These are phyloP conservation scores for Ciconia nigra DNA, from an alignment of 2,797 vertebrate species.

Conservation along the genomic window DNA sequence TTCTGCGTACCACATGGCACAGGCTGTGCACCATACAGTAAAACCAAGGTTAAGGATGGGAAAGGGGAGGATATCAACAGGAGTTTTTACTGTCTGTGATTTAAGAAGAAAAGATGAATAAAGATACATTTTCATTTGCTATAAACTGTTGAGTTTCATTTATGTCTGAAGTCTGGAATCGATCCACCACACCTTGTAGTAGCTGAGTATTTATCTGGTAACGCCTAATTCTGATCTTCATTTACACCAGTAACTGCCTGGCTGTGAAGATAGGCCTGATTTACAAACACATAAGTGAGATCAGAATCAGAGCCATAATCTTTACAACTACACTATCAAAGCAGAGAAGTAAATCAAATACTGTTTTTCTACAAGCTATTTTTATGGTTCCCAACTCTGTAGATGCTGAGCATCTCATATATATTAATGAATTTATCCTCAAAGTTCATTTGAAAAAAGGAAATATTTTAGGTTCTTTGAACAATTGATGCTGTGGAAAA, in stretches of 20 bases:
- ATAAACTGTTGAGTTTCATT: not conserved
- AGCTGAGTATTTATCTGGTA: not conserved
- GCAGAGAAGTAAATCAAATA: not conserved
- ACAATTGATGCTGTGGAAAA: not conserved
- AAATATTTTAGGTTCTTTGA: not conserved
- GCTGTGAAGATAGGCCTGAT: not conserved
- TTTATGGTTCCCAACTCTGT: not conserved
- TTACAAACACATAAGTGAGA: not conserved
- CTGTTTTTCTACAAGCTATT: not conserved
- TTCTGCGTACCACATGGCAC: not conserved
- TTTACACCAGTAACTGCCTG: not conserved
- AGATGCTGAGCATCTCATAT: not conserved
- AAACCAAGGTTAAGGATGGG: not conserved
- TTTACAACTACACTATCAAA: not conserved
- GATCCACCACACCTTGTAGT: not conserved
- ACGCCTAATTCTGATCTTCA: not conserved
- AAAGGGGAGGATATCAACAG: fast-evolving
- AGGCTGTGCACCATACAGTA: not conserved
- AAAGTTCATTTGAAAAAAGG: not conserved
- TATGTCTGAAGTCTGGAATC: not conserved
- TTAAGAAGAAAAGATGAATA: not conserved
- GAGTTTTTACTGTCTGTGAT: not conserved
- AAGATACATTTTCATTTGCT: not conserved
- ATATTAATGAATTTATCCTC: not conserved
- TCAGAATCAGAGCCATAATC: not conserved